Conservation (phyloP, 2,113 vertebrate genomes). For the Pygoscelis antarcticus region DNA sequence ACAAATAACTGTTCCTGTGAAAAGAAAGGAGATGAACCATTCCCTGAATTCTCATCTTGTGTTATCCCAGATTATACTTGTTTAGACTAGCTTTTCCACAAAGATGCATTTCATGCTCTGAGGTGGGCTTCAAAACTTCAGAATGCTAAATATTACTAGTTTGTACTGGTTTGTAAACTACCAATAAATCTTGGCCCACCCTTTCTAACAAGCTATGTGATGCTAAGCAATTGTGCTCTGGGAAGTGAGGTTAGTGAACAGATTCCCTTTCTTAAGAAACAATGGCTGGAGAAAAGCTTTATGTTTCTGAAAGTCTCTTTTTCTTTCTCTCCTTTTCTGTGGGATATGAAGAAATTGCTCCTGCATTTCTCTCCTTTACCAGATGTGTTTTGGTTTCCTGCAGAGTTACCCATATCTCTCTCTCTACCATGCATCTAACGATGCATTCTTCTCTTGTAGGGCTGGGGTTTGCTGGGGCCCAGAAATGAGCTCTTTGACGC, state of each 20-base stretch:
- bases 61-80: background rate
- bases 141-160: too few species aligned
- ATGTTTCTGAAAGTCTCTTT: background rate
- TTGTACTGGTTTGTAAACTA: background rate
- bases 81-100: background rate
- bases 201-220: background rate
- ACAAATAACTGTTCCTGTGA: background rate
- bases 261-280: background rate
- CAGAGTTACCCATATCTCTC: background rate
- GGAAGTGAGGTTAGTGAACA: background rate
- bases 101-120: background rate
- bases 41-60: background rate
- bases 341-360: background rate
- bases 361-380: background rate
- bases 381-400: background rate
- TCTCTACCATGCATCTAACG: background rate
- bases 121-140: background rate
- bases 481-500: slow-evolving; percentile 81
- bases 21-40: background rate
- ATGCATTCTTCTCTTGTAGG: slow-evolving; percentile 57
- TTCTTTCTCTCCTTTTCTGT: background rate
- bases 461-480: slow-evolving; percentile 88
- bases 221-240: background rate
- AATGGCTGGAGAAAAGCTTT: background rate
- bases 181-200: too few species aligned